phyloP scores from a whole-genome alignment of 2,113 vertebrate species.

The Hypanus sabinus region DNA sequence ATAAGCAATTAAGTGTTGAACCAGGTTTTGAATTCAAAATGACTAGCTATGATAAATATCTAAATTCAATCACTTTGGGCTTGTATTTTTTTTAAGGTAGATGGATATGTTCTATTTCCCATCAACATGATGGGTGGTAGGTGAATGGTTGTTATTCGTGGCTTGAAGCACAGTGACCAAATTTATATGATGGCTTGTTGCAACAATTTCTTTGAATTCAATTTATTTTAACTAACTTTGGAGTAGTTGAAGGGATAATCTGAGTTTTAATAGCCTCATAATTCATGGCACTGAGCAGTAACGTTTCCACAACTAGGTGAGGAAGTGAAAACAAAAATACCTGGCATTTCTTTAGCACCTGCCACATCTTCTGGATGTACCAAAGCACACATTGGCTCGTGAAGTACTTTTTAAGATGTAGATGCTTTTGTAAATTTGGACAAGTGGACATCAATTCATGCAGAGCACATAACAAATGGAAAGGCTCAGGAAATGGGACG shows the following conservation, averaged over 20 bases:
- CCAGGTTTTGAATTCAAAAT: constrained; percentile 18
- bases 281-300: constrained; percentile 2
- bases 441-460: no score
- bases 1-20: background rate
- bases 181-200: constrained; percentile 29
- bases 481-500: no score
- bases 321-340: background rate
- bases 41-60: background rate
- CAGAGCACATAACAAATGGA: no score
- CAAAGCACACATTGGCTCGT: no score
- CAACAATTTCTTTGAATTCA: constrained; percentile 19
- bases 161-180: constrained; percentile 11
- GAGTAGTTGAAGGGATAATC: constrained; percentile 7
- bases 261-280: background rate
- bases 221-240: constrained; percentile 9
- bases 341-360: no score
- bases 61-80: background rate
- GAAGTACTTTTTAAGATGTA: no score
- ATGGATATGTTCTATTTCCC: background rate
- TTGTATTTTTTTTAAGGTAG: background rate
- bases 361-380: no score
- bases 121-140: constrained; percentile 15
- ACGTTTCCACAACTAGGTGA: background rate
- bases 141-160: background rate
- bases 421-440: no score